A percentile compares a stretch with the other conserved stretches of the same genome.
Conservation (phyloP, 2,797 vertebrate genomes). For the Oophaga sylvatica region DNA sequence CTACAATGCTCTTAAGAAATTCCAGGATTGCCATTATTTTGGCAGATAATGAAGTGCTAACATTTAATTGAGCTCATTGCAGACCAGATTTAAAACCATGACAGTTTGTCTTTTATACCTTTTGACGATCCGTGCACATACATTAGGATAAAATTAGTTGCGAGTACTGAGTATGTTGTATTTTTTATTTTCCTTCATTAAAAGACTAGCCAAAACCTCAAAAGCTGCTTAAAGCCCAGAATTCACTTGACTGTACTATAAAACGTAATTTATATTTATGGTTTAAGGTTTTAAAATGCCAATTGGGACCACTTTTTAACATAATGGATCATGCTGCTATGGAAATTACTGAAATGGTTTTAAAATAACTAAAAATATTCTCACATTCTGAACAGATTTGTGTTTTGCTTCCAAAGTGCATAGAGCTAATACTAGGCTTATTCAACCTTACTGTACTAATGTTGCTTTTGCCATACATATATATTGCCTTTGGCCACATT, state of each 20-base stretch:
- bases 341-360: constrained; percentile 1
- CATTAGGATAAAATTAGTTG: not conserved
- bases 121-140: not conserved
- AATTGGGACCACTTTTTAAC: constrained; percentile 17
- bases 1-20: not conserved
- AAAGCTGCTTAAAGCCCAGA: constrained; percentile 46
- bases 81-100: not conserved
- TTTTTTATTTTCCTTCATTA: not conserved
- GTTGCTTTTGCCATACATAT: no score
- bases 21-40: not conserved
- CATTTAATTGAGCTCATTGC: not conserved
- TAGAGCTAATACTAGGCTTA: not conserved
- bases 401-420: not conserved
- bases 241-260: not conserved
- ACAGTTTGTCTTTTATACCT: not conserved
- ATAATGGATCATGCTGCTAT: constrained; percentile 1
- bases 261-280: not conserved
- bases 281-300: not conserved
- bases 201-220: constrained; percentile 18
- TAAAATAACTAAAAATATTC: constrained; percentile 26
- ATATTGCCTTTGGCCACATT: no score
- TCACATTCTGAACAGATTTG: not conserved
- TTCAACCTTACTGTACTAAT: no score
- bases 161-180: not conserved
- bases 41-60: not conserved